These are phyloP conservation scores for Teinopalpus imperialis DNA, from an alignment of 2,888 invertebrate species.

Conservation along the genomic window DNA sequence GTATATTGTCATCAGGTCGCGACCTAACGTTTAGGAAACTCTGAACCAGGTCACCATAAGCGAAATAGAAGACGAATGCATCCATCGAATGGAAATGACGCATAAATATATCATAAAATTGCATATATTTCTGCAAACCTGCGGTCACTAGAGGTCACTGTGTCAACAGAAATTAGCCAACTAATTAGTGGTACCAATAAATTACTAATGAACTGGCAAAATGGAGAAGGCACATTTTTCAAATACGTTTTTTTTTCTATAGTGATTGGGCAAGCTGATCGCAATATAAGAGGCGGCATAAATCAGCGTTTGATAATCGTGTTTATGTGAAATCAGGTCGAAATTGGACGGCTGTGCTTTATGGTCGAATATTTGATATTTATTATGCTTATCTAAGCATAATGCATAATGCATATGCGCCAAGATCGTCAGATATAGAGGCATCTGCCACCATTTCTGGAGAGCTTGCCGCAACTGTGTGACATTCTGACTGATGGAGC, in stretches of 20 bases:
- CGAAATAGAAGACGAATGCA: not conserved
- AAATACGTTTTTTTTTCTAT: not conserved
- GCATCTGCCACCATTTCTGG: too few relatives aligned
- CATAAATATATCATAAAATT: not conserved
- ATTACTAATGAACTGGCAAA: not conserved
- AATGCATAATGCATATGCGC: too few relatives aligned
- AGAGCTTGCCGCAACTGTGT: too few relatives aligned
- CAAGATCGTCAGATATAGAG: too few relatives aligned
- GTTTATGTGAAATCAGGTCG: constrained; percentile 19
- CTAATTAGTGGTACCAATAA: not conserved
- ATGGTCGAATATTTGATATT: constrained; percentile 15
- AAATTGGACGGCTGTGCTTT: constrained; percentile 13
- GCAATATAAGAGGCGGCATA: not conserved
- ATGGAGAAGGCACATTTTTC: not conserved
- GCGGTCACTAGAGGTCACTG: not conserved
- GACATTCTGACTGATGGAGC: too few relatives aligned
- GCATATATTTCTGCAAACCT: not conserved
- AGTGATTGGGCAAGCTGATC: constrained; percentile 2
- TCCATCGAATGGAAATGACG: constrained; percentile 1
- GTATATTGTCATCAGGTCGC: too few relatives aligned
- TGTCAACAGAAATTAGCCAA: constrained; percentile 3
- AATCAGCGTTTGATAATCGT: constrained; percentile 19
- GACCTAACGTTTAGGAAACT: not conserved
- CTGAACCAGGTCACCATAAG: not conserved
- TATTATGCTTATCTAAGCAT: too few relatives aligned